phyloP scores from a whole-genome alignment of 2,888 invertebrate genomes.

The Actias luna region DNA sequence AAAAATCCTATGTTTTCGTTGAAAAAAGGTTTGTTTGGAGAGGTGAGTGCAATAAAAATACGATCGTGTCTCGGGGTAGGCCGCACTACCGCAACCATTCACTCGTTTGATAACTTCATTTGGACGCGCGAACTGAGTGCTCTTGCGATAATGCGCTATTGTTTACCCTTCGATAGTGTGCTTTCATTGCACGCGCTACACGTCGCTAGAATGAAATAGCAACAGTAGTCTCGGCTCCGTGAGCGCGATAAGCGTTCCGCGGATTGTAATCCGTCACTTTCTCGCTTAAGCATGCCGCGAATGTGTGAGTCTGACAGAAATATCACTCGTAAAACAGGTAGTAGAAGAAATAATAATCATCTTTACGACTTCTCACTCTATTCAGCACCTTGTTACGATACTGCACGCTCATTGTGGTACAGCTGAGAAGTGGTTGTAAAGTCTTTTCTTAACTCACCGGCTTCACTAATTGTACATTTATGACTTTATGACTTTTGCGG shows the following conservation, averaged over 20 bases:
- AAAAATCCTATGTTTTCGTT: conserved; percentile 22
- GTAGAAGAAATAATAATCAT: conserved; percentile 83
- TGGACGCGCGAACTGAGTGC: conserved; percentile 75
- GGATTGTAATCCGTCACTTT: conserved; percentile 58
- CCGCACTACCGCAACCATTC: conserved; percentile 71
- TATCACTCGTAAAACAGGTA: conserved; percentile 80
- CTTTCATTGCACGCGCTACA: conserved; percentile 74
- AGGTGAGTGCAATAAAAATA: conserved; percentile 76
- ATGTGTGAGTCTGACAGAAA: conserved; percentile 60
- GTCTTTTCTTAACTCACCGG: conserved; percentile 81
- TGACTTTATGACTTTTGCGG: conserved; percentile 80
- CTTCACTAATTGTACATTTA: conserved; percentile 82
- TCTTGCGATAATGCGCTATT: conserved; percentile 80
- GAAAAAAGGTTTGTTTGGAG: conserved; percentile 74
- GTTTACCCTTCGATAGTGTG: conserved; percentile 81
- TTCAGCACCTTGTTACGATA: conserved; percentile 83
- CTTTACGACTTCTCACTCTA: conserved; percentile 83
- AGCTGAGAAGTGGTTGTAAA: conserved; percentile 79
- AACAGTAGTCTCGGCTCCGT: conserved; percentile 48
- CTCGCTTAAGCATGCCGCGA: conserved; percentile 36
- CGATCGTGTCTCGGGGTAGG: conserved; percentile 69
- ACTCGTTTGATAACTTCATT: conserved; percentile 82
- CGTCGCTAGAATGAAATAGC: conserved; percentile 66
- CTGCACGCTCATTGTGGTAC: conserved; percentile 80
- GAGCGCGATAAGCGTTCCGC: conserved; percentile 54